phyloP scores from a whole-genome alignment of 2,797 vertebrate genomes.

The Gallinago solitaria region DNA sequence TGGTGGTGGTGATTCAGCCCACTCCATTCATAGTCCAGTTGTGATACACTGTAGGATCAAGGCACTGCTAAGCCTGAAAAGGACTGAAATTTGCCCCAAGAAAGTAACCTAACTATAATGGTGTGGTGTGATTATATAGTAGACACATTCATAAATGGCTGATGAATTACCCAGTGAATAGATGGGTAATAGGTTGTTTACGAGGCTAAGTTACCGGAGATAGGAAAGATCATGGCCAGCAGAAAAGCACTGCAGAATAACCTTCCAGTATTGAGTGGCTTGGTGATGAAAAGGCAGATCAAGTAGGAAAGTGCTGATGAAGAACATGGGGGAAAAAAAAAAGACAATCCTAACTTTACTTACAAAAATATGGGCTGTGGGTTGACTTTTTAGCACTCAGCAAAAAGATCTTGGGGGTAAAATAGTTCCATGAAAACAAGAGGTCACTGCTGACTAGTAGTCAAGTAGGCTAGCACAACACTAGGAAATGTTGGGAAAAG shows the following conservation, averaged over 20 bases:
- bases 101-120: not conserved
- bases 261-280: not conserved
- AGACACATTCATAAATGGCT: not conserved
- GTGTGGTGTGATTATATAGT: not conserved
- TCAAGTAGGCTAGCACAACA: not conserved
- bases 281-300: not conserved
- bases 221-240: not conserved
- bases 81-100: not conserved
- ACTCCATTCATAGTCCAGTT: not conserved
- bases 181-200: not conserved
- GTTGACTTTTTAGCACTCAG: not conserved
- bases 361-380: not conserved
- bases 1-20: not conserved
- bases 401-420: not conserved
- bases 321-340: not conserved
- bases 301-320: not conserved
- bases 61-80: not conserved
- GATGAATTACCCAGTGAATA: not conserved
- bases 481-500: not conserved
- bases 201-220: not conserved
- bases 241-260: not conserved
- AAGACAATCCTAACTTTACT: not conserved
- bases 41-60: not conserved
- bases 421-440: not conserved
- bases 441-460: not conserved